Conservation (phyloP, 2,888 invertebrate species). For the Drosophila affinis region DNA sequence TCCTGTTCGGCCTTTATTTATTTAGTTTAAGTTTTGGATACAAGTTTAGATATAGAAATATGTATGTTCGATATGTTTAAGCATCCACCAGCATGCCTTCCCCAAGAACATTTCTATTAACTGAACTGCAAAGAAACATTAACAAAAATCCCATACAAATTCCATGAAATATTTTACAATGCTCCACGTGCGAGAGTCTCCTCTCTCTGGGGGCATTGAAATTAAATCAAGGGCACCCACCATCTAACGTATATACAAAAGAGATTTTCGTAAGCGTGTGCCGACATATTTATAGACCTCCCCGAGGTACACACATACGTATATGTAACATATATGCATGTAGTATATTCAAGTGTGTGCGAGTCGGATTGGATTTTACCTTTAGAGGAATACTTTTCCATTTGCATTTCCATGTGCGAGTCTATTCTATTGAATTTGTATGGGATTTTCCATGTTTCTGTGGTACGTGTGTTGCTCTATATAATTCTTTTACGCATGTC, state of each 20-base stretch:
- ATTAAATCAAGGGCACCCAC: slow-evolving; percentile 47
- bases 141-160: slow-evolving; percentile 11
- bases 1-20: slow-evolving; percentile 2
- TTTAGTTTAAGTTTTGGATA: slow-evolving; percentile 26
- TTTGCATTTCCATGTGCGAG: slow-evolving; percentile 6
- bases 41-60: slow-evolving; percentile 20
- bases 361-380: slow-evolving; percentile 25
- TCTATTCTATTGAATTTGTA: neutral
- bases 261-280: slow-evolving; percentile 60
- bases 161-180: slow-evolving; percentile 34
- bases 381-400: slow-evolving; percentile 11
- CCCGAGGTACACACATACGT: neutral
- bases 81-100: slow-evolving; percentile 14
- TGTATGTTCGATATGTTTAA: neutral
- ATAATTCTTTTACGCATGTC: slow-evolving; percentile 58
- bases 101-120: slow-evolving; percentile 13
- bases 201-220: slow-evolving; percentile 8
- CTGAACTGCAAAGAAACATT: slow-evolving; percentile 35
- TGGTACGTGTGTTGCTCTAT: neutral
- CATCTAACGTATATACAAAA: slow-evolving; percentile 16
- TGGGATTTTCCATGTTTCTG: neutral
- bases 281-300: slow-evolving; percentile 62
- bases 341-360: slow-evolving; percentile 14
- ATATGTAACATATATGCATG: neutral
- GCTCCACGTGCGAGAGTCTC: slow-evolving; percentile 33